Evolutionary conservation across 1,140 invertebrate genomes (phyloP).

Genomic region (Aleiodes sp.): DNA sequence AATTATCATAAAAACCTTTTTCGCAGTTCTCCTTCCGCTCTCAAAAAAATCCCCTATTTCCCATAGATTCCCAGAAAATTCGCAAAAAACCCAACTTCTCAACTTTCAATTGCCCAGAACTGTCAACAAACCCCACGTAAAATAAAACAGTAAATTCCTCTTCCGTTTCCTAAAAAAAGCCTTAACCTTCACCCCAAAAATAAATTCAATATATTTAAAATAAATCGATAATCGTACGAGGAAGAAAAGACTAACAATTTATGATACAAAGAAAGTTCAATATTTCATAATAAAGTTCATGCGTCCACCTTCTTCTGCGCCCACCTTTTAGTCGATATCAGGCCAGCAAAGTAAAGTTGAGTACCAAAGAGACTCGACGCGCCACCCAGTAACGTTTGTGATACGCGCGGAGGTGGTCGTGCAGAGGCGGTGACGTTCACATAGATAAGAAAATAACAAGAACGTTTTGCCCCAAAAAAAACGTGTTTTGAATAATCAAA

Average conservation of each 20-base stretch:
- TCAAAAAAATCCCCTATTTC: too few relatives aligned
- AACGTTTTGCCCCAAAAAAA: too few relatives aligned
- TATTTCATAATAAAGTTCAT: not conserved
- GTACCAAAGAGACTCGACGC: conserved; percentile 18
- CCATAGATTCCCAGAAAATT: too few relatives aligned
- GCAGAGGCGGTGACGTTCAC: conserved; percentile 28
- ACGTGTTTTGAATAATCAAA: too few relatives aligned
- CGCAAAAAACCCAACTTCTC: too few relatives aligned
- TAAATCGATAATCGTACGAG: not conserved
- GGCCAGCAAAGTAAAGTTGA: conserved; percentile 32
- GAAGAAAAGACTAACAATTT: not conserved
- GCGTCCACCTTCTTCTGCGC: not conserved
- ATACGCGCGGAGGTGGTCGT: conserved; percentile 42
- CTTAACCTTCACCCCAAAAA: too few relatives aligned
- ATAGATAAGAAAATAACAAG: not conserved
- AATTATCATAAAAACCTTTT: too few relatives aligned
- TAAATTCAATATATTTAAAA: not conserved
- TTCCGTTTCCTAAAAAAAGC: too few relatives aligned
- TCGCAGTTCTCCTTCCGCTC: too few relatives aligned
- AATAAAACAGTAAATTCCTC: too few relatives aligned
- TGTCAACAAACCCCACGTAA: too few relatives aligned
- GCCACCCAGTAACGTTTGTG: conserved; percentile 35
- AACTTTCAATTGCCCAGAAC: too few relatives aligned
- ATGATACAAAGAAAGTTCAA: not conserved
- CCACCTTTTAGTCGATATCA: conserved; percentile 55